Evolutionary conservation across 1,140 invertebrate species (phyloP).

Genomic region (Aphaenogaster rudis): DNA sequence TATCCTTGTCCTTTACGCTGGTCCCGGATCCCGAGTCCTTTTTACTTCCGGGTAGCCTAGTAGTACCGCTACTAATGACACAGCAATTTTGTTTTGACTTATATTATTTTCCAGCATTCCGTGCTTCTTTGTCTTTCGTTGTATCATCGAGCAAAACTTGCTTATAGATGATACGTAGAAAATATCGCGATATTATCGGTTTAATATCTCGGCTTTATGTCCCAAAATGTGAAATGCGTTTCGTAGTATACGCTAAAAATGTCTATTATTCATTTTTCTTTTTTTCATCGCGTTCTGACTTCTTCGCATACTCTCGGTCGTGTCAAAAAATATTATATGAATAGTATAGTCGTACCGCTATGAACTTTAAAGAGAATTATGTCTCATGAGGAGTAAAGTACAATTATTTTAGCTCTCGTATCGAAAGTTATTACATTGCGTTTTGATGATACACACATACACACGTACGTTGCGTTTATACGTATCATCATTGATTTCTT

Average conservation of each 20-base stretch:
- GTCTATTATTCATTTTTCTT: constrained; percentile 71
- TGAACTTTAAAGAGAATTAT: constrained; percentile 72
- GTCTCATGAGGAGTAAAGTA: constrained; percentile 74
- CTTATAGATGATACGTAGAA: constrained; percentile 77
- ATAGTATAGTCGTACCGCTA: constrained; percentile 69
- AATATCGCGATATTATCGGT: constrained; percentile 78
- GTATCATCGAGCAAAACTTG: constrained; percentile 80
- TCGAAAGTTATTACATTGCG: constrained; percentile 76
- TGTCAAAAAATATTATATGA: constrained; percentile 67
- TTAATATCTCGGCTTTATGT: constrained; percentile 73
- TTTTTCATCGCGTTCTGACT: constrained; percentile 71
- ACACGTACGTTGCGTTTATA: constrained; percentile 68
- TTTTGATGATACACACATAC: constrained; percentile 69
- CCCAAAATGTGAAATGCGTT: constrained; percentile 75
- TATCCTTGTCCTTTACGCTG: constrained; percentile 86
- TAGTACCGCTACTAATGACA: constrained; percentile 85
- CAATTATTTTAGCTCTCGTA: constrained; percentile 79
- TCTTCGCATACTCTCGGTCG: constrained; percentile 70
- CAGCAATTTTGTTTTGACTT: constrained; percentile 85
- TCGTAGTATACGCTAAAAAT: constrained; percentile 74
- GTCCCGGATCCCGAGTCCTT: constrained; percentile 84
- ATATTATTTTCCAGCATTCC: constrained; percentile 82
- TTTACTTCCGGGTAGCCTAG: constrained; percentile 86
- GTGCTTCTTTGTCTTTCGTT: constrained; percentile 77
- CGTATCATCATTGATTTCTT: constrained; percentile 77